Base-by-base conservation (phyloP, 1,140 invertebrate genomes). In the Doryteuthis pealeii region DNA sequence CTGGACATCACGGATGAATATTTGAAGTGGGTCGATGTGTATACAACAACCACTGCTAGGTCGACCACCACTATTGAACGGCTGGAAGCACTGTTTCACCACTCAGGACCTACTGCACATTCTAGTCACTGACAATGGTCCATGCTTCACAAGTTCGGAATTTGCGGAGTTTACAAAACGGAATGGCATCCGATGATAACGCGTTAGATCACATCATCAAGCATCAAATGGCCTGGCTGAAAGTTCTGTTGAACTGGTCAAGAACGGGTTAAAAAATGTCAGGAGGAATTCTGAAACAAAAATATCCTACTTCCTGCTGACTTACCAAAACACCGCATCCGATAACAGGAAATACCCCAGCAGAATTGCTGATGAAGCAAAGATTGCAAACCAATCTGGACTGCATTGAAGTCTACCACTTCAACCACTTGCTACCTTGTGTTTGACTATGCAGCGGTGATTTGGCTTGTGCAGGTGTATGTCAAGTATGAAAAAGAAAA, bases 21-120 rank as follows among this genome's bases (percentile, higher is more conserved):
- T 74, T 87, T 85, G 14, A 90, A 90, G 78, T 90, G 83, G 75
- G 81, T 77, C 31, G 90, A 92, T 79, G 92, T 85, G 26, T 14
- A 71, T 40, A 40, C 58, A 2, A 74, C 77, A 28, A 78, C 76
- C 26, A 69, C 43, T 35, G 78, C 75, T 35, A 78, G 79, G 18
- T 76, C 80, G 5, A 65, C 30, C 28, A 65, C 72, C 26, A 80
- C 79, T 5, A 79, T 81, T 14, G 66, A 76, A 58, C 72, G 54
- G 62, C 45, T 87, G 26, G 77, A 83, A 45, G 70, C 26, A n/a
- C 78, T 1, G 49, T 73, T 28, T 70, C 77, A 30, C 84, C 82
- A 78, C 80, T 81, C 15, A 45, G 72, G n/a, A 76, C 73, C 30
- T 82, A 82, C 58, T 28, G 72, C 8, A 65, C 70, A 18, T 72